Percentiles rank a stretch among this genome's conserved stretches.
Evolutionary conservation across 2,797 vertebrate genomes (phyloP).

Genomic region (Cetoscarus ocellatus): DNA sequence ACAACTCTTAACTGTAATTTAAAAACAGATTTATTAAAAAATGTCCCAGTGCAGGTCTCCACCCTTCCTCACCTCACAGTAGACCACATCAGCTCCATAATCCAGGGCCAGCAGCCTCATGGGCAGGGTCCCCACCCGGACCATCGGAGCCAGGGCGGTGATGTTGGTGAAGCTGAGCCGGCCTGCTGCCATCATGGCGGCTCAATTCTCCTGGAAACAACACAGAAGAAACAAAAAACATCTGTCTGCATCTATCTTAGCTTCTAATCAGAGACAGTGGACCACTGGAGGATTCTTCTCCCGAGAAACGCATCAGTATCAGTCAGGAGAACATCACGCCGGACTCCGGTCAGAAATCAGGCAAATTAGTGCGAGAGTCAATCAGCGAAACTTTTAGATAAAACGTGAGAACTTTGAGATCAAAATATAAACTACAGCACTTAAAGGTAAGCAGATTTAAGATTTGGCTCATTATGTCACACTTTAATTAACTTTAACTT

Average conservation of each 20-base stretch:
- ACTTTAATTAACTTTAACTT: neutral
- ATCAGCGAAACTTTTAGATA: neutral
- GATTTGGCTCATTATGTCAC: accelerated
- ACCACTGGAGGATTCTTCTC: neutral
- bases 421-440: neutral
- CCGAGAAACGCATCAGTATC: neutral
- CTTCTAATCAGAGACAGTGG: accelerated
- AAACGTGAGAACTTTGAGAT: neutral
- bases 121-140: constrained; percentile 94
- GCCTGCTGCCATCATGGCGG: constrained; percentile 77
- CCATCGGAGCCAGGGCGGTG: constrained; percentile 94
- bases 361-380: neutral
- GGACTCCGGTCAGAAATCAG: neutral
- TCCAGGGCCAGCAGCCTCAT: constrained; percentile 96
- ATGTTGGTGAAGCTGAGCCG: constrained; percentile 87
- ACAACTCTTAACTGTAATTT: neutral
- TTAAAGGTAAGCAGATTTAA: accelerated
- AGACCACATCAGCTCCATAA: constrained; percentile 95
- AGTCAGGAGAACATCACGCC: neutral
- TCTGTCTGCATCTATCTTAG: neutral
- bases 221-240: neutral
- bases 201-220: constrained; percentile 24
- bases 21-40: neutral
- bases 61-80: constrained; percentile 91
- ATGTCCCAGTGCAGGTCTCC: no score